These are phyloP conservation scores for Kryphioiulus occultus DNA, from an alignment of 2,888 invertebrate species.

Conservation along the genomic window DNA sequence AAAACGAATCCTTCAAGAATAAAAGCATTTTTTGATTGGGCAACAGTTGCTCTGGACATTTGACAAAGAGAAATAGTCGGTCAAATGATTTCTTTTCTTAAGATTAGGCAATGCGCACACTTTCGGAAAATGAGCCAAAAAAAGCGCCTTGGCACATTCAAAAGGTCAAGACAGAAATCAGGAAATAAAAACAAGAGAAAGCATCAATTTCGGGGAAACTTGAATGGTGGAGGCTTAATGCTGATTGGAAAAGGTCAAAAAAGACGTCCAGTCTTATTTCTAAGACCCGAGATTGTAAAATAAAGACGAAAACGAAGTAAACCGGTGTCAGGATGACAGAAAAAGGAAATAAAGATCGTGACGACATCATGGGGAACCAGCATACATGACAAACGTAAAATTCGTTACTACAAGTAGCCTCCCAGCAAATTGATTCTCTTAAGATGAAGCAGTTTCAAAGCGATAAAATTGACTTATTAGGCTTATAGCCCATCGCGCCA, in stretches of 20 bases:
- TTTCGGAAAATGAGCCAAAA: background rate
- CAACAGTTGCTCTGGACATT: conserved; percentile 35
- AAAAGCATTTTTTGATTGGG: conserved; percentile 20
- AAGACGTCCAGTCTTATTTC: conserved; percentile 16
- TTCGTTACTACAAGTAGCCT: background rate
- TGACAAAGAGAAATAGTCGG: conserved; percentile 18
- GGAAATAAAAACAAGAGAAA: conserved; percentile 37
- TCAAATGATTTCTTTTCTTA: background rate
- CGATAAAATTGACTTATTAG: conserved; percentile 22
- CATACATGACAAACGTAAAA: background rate
- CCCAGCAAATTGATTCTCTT: conserved; percentile 24
- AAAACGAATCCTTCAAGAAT: background rate
- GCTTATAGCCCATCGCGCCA: background rate
- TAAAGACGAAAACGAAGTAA: conserved; percentile 36
- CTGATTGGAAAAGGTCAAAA: conserved; percentile 39
- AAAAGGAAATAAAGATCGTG: background rate
- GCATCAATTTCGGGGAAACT: conserved; percentile 30
- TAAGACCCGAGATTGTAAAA: conserved; percentile 33
- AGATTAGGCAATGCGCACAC: background rate
- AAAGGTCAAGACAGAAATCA: conserved; percentile 29
- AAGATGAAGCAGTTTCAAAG: conserved; percentile 8
- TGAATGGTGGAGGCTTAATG: conserved; percentile 29
- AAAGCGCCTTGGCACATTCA: background rate
- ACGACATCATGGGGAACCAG: background rate
- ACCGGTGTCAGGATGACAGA: background rate